These are phyloP conservation scores for Zalophus californianus DNA, from an alignment of 2,797 vertebrate species.

Conservation along the genomic window DNA sequence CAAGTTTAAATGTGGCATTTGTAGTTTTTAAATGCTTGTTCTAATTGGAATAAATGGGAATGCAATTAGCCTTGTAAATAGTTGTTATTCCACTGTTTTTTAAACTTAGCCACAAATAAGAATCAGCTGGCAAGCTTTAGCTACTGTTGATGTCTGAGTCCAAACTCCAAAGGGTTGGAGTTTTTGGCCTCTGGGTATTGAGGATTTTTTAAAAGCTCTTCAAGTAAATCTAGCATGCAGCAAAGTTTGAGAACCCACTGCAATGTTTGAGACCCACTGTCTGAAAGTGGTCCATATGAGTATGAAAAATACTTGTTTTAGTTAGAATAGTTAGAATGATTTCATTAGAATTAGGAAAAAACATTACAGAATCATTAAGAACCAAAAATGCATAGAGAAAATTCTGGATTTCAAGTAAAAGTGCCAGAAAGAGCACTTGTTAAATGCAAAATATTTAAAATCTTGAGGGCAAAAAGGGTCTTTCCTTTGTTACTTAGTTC, in stretches of 20 bases:
- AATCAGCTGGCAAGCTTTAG: background rate
- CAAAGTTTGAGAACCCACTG: background rate
- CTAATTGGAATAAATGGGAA: background rate
- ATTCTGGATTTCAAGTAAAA: background rate
- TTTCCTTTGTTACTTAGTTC: background rate
- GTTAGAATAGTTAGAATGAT: background rate
- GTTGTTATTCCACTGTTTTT: background rate
- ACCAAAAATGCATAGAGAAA: background rate
- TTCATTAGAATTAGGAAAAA: background rate
- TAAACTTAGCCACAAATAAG: background rate
- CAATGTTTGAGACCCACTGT: background rate
- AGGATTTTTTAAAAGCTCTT: background rate
- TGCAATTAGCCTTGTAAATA: background rate
- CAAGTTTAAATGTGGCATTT: background rate
- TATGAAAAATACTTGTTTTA: background rate
- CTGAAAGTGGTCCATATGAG: background rate
- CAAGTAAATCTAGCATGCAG: background rate
- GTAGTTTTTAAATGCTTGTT: background rate
- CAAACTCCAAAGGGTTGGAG: background rate
- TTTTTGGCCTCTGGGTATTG: background rate
- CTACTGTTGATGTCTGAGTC: background rate
- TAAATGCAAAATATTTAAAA: background rate
- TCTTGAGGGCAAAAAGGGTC: background rate
- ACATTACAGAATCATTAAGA: background rate
- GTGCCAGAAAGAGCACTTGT: background rate